These are phyloP conservation scores for Branchellion lobata DNA, from an alignment of 2,888 invertebrate species.

Conservation along the genomic window DNA sequence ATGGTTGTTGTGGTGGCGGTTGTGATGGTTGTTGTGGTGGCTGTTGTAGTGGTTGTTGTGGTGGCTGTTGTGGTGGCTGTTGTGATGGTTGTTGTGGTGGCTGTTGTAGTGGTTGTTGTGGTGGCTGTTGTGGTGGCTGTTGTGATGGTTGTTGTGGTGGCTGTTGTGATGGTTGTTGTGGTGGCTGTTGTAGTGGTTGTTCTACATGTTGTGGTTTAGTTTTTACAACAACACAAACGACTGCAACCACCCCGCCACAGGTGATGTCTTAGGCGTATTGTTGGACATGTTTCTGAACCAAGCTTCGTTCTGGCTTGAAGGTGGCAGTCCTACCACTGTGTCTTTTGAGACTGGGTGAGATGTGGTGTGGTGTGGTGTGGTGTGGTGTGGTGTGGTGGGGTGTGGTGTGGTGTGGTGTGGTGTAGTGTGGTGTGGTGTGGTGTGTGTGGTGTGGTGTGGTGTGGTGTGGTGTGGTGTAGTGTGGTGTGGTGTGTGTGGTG, in stretches of 20 bases:
- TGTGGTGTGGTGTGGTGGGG: background rate
- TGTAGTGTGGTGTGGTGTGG: no score
- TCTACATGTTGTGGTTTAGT: no score
- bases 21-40: background rate
- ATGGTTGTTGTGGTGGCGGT: background rate
- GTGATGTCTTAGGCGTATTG: conserved; percentile 69
- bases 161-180: no score
- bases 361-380: background rate
- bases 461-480: background rate
- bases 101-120: no score
- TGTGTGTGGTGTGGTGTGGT: background rate
- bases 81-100: no score
- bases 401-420: background rate
- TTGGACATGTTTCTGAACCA: conserved; percentile 74
- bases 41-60: no score
- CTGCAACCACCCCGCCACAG: conserved; percentile 14
- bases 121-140: no score
- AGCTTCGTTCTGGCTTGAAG: conserved; percentile 82
- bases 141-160: no score
- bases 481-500: background rate
- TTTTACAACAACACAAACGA: no score
- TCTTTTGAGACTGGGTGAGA: conserved; percentile 68
- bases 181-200: no score
- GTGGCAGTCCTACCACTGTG: conserved; percentile 71
- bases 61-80: no score